These are phyloP conservation scores for Luperina nickerlii DNA, from an alignment of 2,888 invertebrate genomes.

Conservation along the genomic window DNA sequence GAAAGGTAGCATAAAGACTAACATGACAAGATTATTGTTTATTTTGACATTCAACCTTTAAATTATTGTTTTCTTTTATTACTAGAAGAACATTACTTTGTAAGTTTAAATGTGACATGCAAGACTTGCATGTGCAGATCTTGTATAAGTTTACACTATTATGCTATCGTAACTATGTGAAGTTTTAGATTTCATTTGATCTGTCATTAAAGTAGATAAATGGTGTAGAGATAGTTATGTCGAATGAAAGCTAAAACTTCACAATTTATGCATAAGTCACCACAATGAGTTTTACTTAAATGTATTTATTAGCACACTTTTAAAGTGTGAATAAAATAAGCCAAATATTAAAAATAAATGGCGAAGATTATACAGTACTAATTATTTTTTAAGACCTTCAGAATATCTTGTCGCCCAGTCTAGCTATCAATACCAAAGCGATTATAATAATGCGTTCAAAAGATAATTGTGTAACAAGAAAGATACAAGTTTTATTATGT, in stretches of 20 bases:
- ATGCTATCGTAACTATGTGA: not conserved
- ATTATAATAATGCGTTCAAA: conserved; percentile 39
- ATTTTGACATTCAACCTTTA: conserved; percentile 5
- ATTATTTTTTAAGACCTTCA: conserved; percentile 30
- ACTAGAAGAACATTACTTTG: conserved; percentile 13
- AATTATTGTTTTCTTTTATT: conserved; percentile 5
- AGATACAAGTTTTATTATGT: conserved; percentile 56
- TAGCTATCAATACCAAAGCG: conserved; percentile 57
- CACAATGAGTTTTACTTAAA: conserved; percentile 38
- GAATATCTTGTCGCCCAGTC: conserved; percentile 52
- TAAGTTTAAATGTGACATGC: conserved; percentile 18
- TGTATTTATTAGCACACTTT: conserved; percentile 57
- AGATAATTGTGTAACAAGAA: conserved; percentile 38
- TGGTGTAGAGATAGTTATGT: conserved; percentile 52
- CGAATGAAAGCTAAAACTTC: conserved; percentile 42
- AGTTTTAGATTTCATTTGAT: conserved; percentile 16
- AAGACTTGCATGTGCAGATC: not conserved
- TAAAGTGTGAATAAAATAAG: conserved; percentile 53
- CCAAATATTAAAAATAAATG: conserved; percentile 58
- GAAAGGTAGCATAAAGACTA: not conserved
- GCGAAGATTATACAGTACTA: conserved; percentile 33
- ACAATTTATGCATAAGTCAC: conserved; percentile 6
- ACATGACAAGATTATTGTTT: conserved; percentile 21
- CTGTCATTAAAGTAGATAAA: conserved; percentile 34
- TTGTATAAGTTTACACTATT: not conserved